phyloP scores from a whole-genome alignment of 2,888 invertebrate genomes.

The Antheraea assamensis region DNA sequence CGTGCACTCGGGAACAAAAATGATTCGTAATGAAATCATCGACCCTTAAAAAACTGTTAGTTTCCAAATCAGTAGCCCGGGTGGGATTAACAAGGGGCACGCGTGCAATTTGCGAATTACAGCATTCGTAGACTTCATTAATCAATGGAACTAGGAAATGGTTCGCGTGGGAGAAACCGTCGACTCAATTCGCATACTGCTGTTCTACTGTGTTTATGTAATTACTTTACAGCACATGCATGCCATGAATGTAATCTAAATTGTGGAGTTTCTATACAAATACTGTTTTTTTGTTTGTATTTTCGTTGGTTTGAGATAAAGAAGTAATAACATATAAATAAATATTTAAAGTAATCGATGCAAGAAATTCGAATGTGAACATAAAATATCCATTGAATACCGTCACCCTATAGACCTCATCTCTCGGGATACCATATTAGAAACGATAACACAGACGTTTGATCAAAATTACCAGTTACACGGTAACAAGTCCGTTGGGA shows the following conservation, averaged over 20 bases:
- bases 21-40: constrained; percentile 24
- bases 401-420: constrained; percentile 16
- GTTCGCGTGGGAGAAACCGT: constrained; percentile 7
- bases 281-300: too few relatives aligned
- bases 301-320: not conserved
- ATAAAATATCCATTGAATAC: not conserved
- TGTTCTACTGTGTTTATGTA: not conserved
- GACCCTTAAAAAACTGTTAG: constrained; percentile 28
- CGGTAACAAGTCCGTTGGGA: constrained; percentile 54
- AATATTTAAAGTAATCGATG: not conserved
- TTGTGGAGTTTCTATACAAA: too few relatives aligned
- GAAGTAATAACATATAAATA: too few relatives aligned
- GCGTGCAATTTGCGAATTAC: constrained; percentile 34
- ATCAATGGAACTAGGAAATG: constrained; percentile 1
- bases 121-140: not conserved
- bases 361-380: not conserved
- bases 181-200: not conserved
- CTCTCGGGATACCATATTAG: constrained; percentile 52
- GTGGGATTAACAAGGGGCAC: constrained; percentile 37
- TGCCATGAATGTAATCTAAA: too few relatives aligned
- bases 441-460: constrained; percentile 58
- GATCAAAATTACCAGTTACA: constrained; percentile 52
- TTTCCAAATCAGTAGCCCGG: constrained; percentile 36
- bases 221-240: too few relatives aligned
- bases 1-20: not conserved